phyloP scores from a whole-genome alignment of 2,888 invertebrate genomes.

The Xestia c-nigrum region DNA sequence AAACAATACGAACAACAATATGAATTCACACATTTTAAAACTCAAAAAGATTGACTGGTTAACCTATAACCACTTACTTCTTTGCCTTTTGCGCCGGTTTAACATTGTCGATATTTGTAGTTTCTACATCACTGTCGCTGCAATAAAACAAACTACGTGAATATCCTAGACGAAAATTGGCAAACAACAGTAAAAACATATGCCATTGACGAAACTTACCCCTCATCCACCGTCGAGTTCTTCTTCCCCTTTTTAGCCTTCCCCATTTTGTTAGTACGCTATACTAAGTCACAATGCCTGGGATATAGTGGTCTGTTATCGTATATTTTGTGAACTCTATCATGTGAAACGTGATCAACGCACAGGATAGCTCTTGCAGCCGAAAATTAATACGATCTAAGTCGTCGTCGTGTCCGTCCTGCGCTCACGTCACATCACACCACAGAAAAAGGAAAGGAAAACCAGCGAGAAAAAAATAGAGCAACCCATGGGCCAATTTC shows the following conservation, averaged over 20 bases:
- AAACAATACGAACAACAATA: neutral
- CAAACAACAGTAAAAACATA: constrained; percentile 75
- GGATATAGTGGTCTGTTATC: constrained; percentile 80
- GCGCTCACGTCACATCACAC: constrained; percentile 66
- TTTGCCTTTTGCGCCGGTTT: constrained; percentile 85
- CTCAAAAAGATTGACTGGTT: constrained; percentile 62
- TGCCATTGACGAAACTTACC: constrained; percentile 89
- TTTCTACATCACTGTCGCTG: constrained; percentile 92
- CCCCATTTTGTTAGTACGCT: constrained; percentile 90
- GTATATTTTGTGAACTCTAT: constrained; percentile 85
- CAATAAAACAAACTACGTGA: constrained; percentile 73
- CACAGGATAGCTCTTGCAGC: constrained; percentile 79
- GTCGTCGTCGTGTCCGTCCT: constrained; percentile 84
- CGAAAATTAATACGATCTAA: constrained; percentile 75
- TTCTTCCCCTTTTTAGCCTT: constrained; percentile 96
- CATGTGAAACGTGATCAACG: constrained; percentile 88
- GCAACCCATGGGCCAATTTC: neutral
- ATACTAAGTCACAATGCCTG: constrained; percentile 87
- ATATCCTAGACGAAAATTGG: constrained; percentile 55
- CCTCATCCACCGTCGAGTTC: constrained; percentile 93
- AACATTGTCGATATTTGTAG: constrained; percentile 82
- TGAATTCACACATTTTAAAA: constrained; percentile 22
- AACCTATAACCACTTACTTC: constrained; percentile 87
- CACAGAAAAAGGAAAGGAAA: constrained; percentile 53
- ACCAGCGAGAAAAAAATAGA: constrained; percentile 47